Percentiles rank a stretch among this genome's conserved stretches.
Conservation (phyloP, 2,797 vertebrate species). For the Tamandua tetradactyla region DNA sequence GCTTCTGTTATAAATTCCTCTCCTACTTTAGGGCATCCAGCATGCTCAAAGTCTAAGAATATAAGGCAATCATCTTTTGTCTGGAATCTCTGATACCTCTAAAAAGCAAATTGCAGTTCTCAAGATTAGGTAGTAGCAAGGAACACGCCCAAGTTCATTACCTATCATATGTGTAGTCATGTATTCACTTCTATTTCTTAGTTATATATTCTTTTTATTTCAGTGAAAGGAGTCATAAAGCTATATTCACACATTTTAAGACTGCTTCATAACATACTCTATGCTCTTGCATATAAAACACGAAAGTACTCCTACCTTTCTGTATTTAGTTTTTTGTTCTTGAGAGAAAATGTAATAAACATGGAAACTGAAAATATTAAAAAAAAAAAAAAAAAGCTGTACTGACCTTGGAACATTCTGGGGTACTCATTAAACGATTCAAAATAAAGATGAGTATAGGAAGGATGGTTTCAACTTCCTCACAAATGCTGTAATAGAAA, state of each 20-base stretch:
- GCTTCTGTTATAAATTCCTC: conserved; percentile 96
- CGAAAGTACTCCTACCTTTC: neutral
- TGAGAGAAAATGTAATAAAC: neutral
- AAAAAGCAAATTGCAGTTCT: conserved; percentile 72
- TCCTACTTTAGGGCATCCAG: conserved; percentile 96
- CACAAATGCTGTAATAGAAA: neutral
- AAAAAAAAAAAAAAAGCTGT: neutral
- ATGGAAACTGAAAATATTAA: neutral
- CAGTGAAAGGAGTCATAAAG: conserved; percentile 64
- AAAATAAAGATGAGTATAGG: neutral
- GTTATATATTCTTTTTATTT: conserved; percentile 59
- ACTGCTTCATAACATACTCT: conserved; percentile 43
- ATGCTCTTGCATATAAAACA: conserved; percentile 9
- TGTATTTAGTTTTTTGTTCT: neutral
- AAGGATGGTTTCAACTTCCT: neutral
- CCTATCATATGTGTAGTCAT: conserved; percentile 60
- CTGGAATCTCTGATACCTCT: conserved; percentile 75
- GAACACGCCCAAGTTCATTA: conserved; percentile 62
- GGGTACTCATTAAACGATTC: neutral
- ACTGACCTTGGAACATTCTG: neutral
- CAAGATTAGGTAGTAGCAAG: conserved; percentile 73
- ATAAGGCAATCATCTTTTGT: conserved; percentile 46
- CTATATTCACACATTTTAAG: conserved; percentile 66
- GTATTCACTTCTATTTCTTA: conserved; percentile 64
- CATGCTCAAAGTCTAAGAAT: conserved; percentile 86